Evolutionary conservation across 2,797 vertebrate species (phyloP).

Genomic region (Anisognathus igniventris): DNA sequence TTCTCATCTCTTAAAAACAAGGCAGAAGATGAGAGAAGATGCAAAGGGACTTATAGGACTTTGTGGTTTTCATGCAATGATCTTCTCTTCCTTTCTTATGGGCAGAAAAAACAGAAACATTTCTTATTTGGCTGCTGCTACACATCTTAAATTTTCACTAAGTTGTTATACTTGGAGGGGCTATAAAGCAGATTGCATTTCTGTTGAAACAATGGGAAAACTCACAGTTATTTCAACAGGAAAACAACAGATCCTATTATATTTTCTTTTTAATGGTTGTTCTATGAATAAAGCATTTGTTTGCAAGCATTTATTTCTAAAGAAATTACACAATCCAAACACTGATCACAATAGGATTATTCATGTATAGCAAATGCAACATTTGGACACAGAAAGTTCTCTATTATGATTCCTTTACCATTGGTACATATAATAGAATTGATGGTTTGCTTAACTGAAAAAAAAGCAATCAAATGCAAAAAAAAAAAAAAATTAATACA

Average conservation of each 20-base stretch:
- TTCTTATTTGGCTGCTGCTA: not conserved
- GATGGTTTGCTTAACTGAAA: not conserved
- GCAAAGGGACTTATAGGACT: not conserved
- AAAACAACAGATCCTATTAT: not conserved
- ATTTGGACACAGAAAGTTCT: not conserved
- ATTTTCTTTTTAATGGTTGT: not conserved
- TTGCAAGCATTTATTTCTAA: not conserved
- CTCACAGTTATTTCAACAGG: not conserved
- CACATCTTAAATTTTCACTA: not conserved
- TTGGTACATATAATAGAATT: not conserved
- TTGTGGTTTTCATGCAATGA: not conserved
- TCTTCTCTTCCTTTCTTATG: not conserved
- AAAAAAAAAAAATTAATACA: not conserved
- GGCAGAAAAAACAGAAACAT: not conserved
- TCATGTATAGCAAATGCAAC: not conserved
- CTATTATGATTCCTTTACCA: not conserved
- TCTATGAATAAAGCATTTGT: not conserved
- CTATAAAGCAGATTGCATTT: not conserved
- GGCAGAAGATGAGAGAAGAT: slow-evolving; percentile 24
- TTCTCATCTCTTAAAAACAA: not conserved
- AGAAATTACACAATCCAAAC: slow-evolving; percentile 9
- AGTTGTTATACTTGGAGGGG: not conserved
- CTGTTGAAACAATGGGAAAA: not conserved
- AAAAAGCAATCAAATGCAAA: not conserved
- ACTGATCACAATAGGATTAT: not conserved